Evolutionary conservation across 2,113 vertebrate species (phyloP).

Genomic region (Zapornia atra): DNA sequence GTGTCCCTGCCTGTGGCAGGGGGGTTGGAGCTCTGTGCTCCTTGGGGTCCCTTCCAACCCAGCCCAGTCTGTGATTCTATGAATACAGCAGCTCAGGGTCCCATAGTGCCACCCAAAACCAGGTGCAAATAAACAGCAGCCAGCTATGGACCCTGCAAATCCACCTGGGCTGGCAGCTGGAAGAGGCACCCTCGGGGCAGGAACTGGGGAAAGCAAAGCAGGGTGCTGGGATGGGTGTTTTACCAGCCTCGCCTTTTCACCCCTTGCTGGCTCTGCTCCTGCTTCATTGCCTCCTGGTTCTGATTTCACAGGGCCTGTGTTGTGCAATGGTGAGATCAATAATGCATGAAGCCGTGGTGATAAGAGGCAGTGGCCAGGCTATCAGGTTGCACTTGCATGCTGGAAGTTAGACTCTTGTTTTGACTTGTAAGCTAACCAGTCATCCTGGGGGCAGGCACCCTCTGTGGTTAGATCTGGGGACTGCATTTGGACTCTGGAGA

Average conservation of each 20-base stretch:
- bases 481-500: neutral
- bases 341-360: neutral
- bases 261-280: neutral
- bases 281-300: neutral
- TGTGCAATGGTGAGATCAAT: constrained; percentile 4
- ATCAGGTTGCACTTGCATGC: neutral
- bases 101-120: neutral
- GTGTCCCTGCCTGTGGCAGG: too few species aligned
- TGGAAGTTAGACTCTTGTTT: constrained; percentile 32
- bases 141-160: neutral
- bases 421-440: constrained; percentile 39
- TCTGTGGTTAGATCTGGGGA: constrained; percentile 42
- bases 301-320: neutral
- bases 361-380: neutral
- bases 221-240: neutral
- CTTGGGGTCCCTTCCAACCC: too few species aligned
- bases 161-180: neutral
- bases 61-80: too few species aligned
- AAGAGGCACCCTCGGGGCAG: neutral
- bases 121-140: neutral
- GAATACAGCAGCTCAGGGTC: neutral
- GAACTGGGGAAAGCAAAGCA: neutral
- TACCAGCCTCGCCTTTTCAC: neutral
- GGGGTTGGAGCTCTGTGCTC: too few species aligned
- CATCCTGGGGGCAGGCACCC: neutral